Evolutionary conservation across 2,113 vertebrate genomes (phyloP).

Genomic region (Macquaria ambigua): DNA sequence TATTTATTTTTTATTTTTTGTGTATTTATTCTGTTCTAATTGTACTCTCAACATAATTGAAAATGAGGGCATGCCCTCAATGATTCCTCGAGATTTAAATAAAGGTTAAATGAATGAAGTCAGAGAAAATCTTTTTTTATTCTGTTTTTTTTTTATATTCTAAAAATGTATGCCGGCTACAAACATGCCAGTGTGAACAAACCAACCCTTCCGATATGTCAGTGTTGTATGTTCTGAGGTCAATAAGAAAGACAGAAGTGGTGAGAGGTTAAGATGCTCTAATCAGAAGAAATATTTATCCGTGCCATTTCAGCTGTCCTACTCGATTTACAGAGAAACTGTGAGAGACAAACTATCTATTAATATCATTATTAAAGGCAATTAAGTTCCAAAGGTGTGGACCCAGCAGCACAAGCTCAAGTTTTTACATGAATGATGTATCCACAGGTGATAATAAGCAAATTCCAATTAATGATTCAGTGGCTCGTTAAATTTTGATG

Average conservation of each 20-base stretch:
- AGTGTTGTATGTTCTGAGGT: not conserved
- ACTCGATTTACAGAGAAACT: conserved; percentile 25
- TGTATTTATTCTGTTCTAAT: too few species aligned
- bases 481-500: conserved; percentile 72
- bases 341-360: conserved; percentile 8
- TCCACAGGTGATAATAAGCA: conserved; percentile 81
- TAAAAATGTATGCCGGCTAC: not conserved
- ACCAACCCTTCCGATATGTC: not conserved
- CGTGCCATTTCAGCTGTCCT: not conserved
- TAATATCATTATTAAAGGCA: conserved; percentile 41
- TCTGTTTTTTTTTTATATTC: not conserved
- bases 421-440: conserved; percentile 64
- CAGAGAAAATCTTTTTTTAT: not conserved
- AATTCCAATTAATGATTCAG: conserved; percentile 81
- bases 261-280: not conserved
- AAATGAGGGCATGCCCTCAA: too few species aligned
- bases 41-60: too few species aligned
- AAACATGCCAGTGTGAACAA: not conserved
- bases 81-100: too few species aligned
- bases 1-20: too few species aligned
- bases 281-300: not conserved
- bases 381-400: conserved; percentile 43
- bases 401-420: conserved; percentile 31
- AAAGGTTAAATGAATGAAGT: too few species aligned
- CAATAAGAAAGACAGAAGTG: not conserved